These are phyloP conservation scores for Epizoanthus rinbou DNA, from an alignment of 92 coral and sea anemone species.

Conservation along the genomic window DNA sequence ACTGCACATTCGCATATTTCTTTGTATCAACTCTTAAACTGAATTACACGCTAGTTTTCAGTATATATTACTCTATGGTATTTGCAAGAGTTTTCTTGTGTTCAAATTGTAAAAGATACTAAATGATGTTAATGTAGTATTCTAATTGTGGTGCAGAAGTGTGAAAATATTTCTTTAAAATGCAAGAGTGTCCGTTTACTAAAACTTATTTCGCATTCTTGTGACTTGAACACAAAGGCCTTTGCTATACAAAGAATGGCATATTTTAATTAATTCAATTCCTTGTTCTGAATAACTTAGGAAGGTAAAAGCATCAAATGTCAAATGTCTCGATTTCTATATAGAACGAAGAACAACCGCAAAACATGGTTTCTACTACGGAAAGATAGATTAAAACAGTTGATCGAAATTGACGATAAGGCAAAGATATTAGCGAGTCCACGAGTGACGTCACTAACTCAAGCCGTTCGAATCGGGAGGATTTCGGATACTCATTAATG, in stretches of 20 bases:
- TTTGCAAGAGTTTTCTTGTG: background rate
- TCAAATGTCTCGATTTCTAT: slow-evolving; percentile 7
- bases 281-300: slow-evolving; percentile 8
- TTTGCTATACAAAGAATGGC: slow-evolving; percentile 23
- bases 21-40: background rate
- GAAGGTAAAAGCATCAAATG: slow-evolving; percentile 28
- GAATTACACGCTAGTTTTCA: background rate
- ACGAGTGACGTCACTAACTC: slow-evolving; percentile 5
- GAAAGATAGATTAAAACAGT: background rate
- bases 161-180: slow-evolving; percentile 21
- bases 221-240: slow-evolving; percentile 27
- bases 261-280: slow-evolving; percentile 18
- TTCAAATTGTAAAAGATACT: background rate
- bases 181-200: background rate
- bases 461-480: background rate
- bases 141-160: background rate
- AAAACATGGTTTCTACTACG: slow-evolving; percentile 20
- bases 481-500: background rate
- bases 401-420: slow-evolving; percentile 5
- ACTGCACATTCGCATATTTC: background rate
- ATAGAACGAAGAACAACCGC: slow-evolving; percentile 16
- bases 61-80: background rate
- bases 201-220: slow-evolving; percentile 34
- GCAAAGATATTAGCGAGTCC: too few species aligned
- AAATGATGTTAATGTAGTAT: background rate